These are phyloP conservation scores for Melanotus villosus DNA, from an alignment of 2,888 invertebrate species.

Conservation along the genomic window DNA sequence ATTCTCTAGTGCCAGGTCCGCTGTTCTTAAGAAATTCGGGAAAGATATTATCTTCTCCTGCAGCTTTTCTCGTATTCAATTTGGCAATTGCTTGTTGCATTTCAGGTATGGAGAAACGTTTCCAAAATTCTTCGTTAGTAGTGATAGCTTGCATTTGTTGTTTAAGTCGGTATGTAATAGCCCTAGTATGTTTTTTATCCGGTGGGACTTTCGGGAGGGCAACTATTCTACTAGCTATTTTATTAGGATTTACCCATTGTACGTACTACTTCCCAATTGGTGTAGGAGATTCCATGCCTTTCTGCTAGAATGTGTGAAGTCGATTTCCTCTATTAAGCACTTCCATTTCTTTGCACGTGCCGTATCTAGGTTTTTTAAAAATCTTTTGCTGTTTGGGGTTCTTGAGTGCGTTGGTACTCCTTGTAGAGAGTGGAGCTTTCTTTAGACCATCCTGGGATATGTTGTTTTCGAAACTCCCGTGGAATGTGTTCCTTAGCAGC, in stretches of 20 bases:
- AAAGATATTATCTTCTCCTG: neutral
- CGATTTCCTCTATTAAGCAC: neutral
- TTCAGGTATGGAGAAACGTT: neutral
- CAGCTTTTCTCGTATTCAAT: neutral
- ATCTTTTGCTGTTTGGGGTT: slow-evolving; percentile 1
- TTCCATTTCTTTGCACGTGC: neutral
- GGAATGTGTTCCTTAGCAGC: neutral
- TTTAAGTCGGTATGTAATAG: neutral
- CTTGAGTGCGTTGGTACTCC: neutral
- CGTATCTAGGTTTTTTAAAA: neutral
- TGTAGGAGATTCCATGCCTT: neutral
- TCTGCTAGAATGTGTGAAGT: neutral
- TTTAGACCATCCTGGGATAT: neutral
- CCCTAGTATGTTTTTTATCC: neutral
- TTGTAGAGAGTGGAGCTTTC: neutral
- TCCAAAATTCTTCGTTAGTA: neutral
- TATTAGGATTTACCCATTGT: too few relatives aligned
- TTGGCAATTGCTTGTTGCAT: neutral
- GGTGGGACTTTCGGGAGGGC: neutral
- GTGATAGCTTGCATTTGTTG: neutral
- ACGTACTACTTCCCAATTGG: neutral
- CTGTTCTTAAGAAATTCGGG: neutral
- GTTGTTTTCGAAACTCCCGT: neutral
- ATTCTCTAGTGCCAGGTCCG: neutral
- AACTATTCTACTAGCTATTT: too few relatives aligned